These are phyloP conservation scores for Apeltes quadracus DNA, from an alignment of 2,113 vertebrate genomes.

Conservation along the genomic window DNA sequence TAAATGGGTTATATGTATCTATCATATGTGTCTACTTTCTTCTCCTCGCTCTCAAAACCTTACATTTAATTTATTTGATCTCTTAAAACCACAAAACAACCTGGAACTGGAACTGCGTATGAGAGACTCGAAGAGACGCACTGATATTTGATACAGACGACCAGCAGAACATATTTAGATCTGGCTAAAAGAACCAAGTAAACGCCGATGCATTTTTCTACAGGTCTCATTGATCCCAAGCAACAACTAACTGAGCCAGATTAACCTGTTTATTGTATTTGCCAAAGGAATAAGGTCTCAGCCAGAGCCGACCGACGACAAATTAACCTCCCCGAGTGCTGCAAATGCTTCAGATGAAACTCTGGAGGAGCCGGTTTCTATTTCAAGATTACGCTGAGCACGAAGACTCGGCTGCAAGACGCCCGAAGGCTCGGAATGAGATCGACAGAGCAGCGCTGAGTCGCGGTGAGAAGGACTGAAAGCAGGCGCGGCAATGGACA, in stretches of 20 bases:
- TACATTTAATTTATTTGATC: conserved; percentile 1
- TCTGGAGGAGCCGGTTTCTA: conserved; percentile 82
- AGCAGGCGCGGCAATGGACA: conserved; percentile 70
- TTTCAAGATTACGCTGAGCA: conserved; percentile 90
- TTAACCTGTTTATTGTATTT: conserved; percentile 3
- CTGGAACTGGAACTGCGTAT: neutral
- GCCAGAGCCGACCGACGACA: conserved; percentile 59
- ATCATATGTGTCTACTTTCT: neutral
- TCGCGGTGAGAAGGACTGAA: conserved; percentile 26
- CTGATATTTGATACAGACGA: conserved; percentile 41
- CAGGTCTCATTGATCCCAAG: neutral
- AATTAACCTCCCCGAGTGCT: conserved; percentile 42
- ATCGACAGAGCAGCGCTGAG: conserved; percentile 50
- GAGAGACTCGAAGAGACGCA: conserved; percentile 17
- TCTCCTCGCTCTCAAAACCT: neutral
- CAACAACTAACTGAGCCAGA: conserved; percentile 15
- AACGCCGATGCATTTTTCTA: conserved; percentile 4
- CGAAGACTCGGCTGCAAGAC: conserved; percentile 67
- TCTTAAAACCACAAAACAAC: conserved; percentile 2
- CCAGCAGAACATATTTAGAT: conserved; percentile 58
- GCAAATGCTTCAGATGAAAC: conserved; percentile 63
- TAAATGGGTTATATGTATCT: too few species aligned
- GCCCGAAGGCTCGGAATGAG: conserved; percentile 36
- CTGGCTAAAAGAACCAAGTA: conserved; percentile 8
- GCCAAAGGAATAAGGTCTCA: conserved; percentile 22